These are phyloP conservation scores for Margarornis squamiger DNA, from an alignment of 2,797 vertebrate genomes.

Conservation along the genomic window DNA sequence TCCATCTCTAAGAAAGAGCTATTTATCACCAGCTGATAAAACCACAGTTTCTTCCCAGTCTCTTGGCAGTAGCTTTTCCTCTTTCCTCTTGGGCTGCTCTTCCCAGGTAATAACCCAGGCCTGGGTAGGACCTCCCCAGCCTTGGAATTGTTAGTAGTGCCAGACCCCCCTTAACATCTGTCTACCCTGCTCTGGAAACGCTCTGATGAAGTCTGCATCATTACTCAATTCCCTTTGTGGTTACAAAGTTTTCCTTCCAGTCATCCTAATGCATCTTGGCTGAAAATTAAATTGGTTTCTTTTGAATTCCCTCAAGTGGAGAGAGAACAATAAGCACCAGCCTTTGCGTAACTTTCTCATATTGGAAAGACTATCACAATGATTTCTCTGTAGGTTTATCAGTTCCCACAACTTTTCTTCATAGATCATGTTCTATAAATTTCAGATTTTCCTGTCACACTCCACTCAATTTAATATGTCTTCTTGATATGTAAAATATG, in stretches of 20 bases:
- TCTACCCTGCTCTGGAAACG: constrained; percentile 27
- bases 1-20: neutral
- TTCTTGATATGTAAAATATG: neutral
- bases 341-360: constrained; percentile 24
- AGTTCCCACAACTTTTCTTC: constrained; percentile 45
- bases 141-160: neutral
- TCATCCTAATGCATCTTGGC: constrained; percentile 57
- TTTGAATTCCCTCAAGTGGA: constrained; percentile 61
- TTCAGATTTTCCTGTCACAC: constrained; percentile 24
- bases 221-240: constrained; percentile 48
- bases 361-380: neutral
- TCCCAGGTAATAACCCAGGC: constrained; percentile 16
- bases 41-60: neutral
- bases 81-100: neutral
- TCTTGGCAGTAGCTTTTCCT: constrained; percentile 27
- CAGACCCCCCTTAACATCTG: constrained; percentile 59
- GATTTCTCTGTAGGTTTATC: constrained; percentile 63
- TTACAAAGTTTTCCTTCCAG: constrained; percentile 56
- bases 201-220: constrained; percentile 50
- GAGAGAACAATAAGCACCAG: constrained; percentile 62
- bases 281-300: constrained; percentile 70
- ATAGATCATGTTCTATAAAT: constrained; percentile 3
- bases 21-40: constrained; percentile 37
- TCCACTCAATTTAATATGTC: neutral
- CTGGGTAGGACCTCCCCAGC: constrained; percentile 6